Conservation (phyloP, 2,113 vertebrate species). For the Trichomycterus rosablanca region DNA sequence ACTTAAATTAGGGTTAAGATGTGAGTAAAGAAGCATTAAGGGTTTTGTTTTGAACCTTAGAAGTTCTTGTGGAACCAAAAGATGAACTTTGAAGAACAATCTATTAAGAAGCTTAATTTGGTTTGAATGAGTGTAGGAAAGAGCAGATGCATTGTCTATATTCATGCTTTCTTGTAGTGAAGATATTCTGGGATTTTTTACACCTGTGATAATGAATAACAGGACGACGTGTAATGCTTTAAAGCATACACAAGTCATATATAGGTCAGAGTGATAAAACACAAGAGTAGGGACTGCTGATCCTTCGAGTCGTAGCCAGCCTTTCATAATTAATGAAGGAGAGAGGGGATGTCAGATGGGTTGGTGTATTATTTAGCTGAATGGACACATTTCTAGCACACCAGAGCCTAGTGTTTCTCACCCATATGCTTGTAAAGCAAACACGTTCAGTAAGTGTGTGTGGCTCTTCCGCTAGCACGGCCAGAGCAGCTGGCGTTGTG, state of each 20-base stretch:
- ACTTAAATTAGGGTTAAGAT: no score
- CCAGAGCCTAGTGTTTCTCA: slow-evolving; percentile 11
- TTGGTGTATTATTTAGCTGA: slow-evolving; percentile 30
- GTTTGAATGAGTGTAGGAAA: no score
- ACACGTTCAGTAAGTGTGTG: slow-evolving; percentile 3
- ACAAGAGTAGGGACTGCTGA: slow-evolving; percentile 21
- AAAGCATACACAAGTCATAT: not conserved
- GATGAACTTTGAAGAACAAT: no score
- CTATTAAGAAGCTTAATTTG: no score
- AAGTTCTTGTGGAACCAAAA: no score
- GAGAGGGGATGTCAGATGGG: slow-evolving; percentile 26
- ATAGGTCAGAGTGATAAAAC: slow-evolving; percentile 31
- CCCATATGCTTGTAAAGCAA: slow-evolving; percentile 20
- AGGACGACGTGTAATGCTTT: no score
- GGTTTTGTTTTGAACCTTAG: no score
- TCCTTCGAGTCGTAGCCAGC: slow-evolving; percentile 31
- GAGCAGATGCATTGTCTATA: no score
- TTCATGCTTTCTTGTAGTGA: no score
- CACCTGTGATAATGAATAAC: no score
- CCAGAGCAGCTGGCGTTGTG: not conserved
- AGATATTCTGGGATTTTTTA: no score
- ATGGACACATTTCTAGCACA: slow-evolving; percentile 27
- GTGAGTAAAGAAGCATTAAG: no score
- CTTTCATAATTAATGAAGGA: slow-evolving; percentile 42
- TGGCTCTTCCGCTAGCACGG: not conserved